These are phyloP conservation scores for Stegophylla sp. DNA, from an alignment of 2,888 invertebrate genomes.

Conservation along the genomic window DNA sequence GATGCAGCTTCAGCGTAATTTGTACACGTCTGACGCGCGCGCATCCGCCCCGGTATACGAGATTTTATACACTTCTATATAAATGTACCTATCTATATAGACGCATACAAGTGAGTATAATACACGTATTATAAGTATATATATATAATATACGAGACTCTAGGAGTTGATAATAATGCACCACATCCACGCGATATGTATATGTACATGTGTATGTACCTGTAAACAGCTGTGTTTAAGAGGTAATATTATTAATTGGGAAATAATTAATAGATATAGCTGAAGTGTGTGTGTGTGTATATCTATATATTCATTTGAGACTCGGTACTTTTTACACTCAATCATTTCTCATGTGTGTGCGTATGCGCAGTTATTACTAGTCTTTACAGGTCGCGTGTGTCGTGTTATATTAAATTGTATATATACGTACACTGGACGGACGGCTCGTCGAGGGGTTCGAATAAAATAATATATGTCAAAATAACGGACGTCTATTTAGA, in stretches of 20 bases:
- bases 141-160: not conserved
- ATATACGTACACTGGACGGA: not conserved
- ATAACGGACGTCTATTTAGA: slow-evolving; percentile 17
- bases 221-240: not conserved
- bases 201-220: not conserved
- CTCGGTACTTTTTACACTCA: slow-evolving; percentile 14
- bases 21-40: not conserved
- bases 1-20: not conserved
- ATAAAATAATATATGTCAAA: slow-evolving; percentile 35
- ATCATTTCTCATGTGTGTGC: not conserved
- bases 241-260: slow-evolving; percentile 7
- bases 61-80: too few species aligned
- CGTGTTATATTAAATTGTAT: not conserved
- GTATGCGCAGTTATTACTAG: not conserved
- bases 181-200: not conserved
- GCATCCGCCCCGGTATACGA: not conserved
- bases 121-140: not conserved
- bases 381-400: not conserved
- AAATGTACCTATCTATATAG: too few species aligned
- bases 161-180: slow-evolving; percentile 9
- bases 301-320: not conserved
- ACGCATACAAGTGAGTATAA: too few species aligned
- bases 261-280: slow-evolving; percentile 16
- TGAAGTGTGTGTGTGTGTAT: too few species aligned
- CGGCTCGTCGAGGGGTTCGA: not conserved